Conservation (phyloP, 1,140 invertebrate species). For the Pseudomyrmex sp. region DNA sequence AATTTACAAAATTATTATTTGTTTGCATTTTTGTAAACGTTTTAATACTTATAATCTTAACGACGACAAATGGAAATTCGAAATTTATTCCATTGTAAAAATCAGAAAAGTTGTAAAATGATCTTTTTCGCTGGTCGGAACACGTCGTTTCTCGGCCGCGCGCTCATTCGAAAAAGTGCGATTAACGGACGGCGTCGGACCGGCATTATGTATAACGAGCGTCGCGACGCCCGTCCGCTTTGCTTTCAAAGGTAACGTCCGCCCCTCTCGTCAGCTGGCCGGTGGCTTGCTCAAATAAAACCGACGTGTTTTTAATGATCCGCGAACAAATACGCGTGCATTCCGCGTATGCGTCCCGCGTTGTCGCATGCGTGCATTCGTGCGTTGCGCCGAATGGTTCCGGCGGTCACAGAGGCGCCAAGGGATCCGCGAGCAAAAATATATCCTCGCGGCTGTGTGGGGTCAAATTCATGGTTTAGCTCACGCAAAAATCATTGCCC, state of each 20-base stretch:
- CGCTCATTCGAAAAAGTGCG: conserved; percentile 21
- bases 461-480: conserved; percentile 43
- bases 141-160: not conserved
- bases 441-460: conserved; percentile 52
- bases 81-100: not conserved
- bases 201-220: conserved; percentile 51
- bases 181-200: conserved; percentile 40
- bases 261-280: conserved; percentile 61
- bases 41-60: too few species aligned
- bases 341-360: conserved; percentile 51
- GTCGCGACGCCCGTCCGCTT: conserved; percentile 54
- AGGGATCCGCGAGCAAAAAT: conserved; percentile 65
- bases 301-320: conserved; percentile 77
- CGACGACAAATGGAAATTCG: too few species aligned
- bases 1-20: too few species aligned
- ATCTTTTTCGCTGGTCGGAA: not conserved
- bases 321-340: conserved; percentile 74
- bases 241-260: conserved; percentile 58
- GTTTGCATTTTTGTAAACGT: not conserved
- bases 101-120: not conserved
- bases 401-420: conserved; percentile 46
- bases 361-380: conserved; percentile 40
- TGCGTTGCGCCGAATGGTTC: conserved; percentile 49
- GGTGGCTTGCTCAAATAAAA: conserved; percentile 72
- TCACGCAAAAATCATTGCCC: conserved; percentile 43